Base-by-base conservation (phyloP, 2,888 invertebrate genomes). In the Ormyrus nitidulus region DNA sequence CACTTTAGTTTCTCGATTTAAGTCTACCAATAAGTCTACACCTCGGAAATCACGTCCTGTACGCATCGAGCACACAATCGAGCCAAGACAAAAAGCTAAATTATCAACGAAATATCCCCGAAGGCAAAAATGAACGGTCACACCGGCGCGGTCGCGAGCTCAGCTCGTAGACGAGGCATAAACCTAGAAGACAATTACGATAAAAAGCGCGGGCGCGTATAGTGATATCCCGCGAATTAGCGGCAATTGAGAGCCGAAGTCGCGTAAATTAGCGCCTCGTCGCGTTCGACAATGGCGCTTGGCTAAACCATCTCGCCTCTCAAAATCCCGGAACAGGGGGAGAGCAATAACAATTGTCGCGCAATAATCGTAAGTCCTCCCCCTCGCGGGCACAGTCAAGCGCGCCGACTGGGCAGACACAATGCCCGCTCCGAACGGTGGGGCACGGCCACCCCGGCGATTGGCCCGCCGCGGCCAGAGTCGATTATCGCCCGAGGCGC, bases 231-330 rank as follows among this genome's bases (percentile, higher is more conserved):
- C 10, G 8, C 56, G 62, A 79, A 79, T 79, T 79, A 79, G 44
- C 54, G 53, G 0, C 79, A 49, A 79, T 79, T 79, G 75, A 79
- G 61, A 71, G 34, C 65, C 79, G 65, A 54, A 71, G 65, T 75
- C 54, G 75, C 79, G 79, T 79, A 56, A 79, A 79, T 79, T 79
- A 66, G n/a, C 75, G 79, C 75, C 61, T 79, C 79, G 66, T 9
- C 71, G 75, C 65, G 4, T 13, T 19, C 62, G 58, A 77, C 71
- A 77, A 77, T 77, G 66, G 70, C 46, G 66, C 54, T 19, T 54
- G 61, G 54, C 44, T 51, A 4, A 58, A 51, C 13, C 53, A 46
- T 44, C 59, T 5, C 58, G 10, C 5, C 53, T 5, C 5, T 1
- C 1, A 34, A 34, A 34, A 34, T 48, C 62, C 51, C 44, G 1